phyloP scores from a whole-genome alignment of 2,797 vertebrate genomes.

The Peromyscus aztecus region DNA sequence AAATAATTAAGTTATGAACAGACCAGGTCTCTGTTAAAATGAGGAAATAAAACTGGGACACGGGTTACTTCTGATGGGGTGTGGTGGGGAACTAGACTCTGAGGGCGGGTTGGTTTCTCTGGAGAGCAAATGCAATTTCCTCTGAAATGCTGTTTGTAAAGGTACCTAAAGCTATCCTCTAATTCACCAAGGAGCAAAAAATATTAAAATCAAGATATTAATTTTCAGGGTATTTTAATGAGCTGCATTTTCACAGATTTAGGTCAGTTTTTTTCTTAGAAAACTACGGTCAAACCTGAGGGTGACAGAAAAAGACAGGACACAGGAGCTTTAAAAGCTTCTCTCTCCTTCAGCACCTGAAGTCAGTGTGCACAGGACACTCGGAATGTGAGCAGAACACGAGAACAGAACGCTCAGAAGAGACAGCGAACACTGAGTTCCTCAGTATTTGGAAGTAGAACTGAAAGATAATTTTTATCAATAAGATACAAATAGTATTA shows the following conservation, averaged over 20 bases:
- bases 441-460: constrained; percentile 21
- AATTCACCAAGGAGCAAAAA: constrained; percentile 83
- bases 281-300: constrained; percentile 33
- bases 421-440: background rate
- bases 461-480: background rate
- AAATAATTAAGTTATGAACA: constrained; percentile 83
- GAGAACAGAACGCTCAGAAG: background rate
- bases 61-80: background rate
- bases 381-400: background rate
- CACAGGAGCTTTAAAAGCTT: constrained; percentile 12
- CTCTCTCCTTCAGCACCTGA: background rate
- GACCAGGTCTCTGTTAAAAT: constrained; percentile 80
- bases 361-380: background rate
- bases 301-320: constrained; percentile 33
- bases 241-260: constrained; percentile 51
- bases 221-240: constrained; percentile 77
- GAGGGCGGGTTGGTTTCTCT: constrained; percentile 73
- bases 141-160: constrained; percentile 73
- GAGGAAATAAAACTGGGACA: constrained; percentile 81
- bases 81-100: background rate
- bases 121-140: constrained; percentile 80
- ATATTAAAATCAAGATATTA: constrained; percentile 74
- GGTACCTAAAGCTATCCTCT: constrained; percentile 74
- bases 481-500: constrained; percentile 8
- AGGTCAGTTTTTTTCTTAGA: constrained; percentile 10